Evolutionary conservation across 2,797 vertebrate genomes (phyloP).

Genomic region (Gymnothorax javanicus): DNA sequence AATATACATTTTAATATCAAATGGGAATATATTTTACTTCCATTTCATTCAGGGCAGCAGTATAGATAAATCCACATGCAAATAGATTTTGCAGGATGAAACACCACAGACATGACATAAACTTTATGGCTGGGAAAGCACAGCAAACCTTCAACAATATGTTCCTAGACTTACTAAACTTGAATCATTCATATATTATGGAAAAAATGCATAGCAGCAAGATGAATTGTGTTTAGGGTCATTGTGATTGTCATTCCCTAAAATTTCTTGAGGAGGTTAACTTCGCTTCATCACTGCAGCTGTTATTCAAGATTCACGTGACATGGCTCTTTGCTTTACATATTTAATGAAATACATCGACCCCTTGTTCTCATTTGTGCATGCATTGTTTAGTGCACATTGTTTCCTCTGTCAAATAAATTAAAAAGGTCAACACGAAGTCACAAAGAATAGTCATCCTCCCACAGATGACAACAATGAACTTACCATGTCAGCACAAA

Average conservation of each 20-base stretch:
- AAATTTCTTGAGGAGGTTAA: background rate
- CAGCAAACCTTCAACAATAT: constrained; percentile 12
- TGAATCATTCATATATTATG: background rate
- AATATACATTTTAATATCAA: background rate
- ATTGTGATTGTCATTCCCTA: background rate
- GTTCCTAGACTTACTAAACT: background rate
- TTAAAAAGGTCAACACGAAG: background rate
- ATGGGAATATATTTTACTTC: constrained; percentile 1
- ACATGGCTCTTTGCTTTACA: background rate
- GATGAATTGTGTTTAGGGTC: background rate
- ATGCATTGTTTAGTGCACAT: background rate
- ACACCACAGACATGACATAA: background rate
- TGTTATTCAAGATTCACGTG: background rate
- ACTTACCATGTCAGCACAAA: background rate
- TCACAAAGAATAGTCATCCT: background rate
- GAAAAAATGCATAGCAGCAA: background rate
- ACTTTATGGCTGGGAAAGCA: constrained; percentile 20
- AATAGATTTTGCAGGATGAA: background rate
- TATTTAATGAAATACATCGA: background rate
- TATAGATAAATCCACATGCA: background rate
- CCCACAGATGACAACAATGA: background rate
- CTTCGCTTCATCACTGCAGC: background rate
- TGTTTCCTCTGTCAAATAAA: background rate
- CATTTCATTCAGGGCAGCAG: background rate
- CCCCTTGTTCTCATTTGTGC: background rate